phyloP scores from a whole-genome alignment of 2,888 invertebrate species.

The Gnatocerus cornutus region DNA sequence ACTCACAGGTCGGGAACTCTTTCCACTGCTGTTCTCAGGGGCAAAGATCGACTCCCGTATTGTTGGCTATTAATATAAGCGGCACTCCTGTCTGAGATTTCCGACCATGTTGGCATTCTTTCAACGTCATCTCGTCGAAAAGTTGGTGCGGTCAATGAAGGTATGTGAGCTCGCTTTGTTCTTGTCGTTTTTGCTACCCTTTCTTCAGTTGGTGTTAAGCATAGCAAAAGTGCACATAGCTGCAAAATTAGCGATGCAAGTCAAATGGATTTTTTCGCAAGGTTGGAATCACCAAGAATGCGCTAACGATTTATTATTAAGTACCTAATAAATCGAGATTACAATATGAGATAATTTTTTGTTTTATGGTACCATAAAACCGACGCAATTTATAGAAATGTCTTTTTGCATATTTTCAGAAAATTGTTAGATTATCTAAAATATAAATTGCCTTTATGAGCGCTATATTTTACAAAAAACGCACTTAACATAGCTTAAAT shows the following conservation, averaged over 20 bases:
- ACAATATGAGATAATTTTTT: too few species aligned
- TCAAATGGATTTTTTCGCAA: too few species aligned
- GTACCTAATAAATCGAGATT: too few species aligned
- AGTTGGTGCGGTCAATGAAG: slow-evolving; percentile 61
- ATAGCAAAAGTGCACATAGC: slow-evolving; percentile 60
- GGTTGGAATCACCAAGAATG: too few species aligned
- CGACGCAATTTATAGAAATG: too few species aligned
- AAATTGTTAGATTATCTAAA: too few species aligned
- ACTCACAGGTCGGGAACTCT: slow-evolving; percentile 75
- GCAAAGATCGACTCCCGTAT: slow-evolving; percentile 72
- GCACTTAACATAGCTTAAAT: too few species aligned
- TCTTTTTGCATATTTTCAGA: not conserved
- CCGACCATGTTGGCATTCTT: slow-evolving; percentile 63
- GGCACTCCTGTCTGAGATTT: slow-evolving; percentile 57
- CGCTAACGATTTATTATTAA: too few species aligned
- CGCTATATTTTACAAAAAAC: too few species aligned
- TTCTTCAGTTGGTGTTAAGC: slow-evolving; percentile 61
- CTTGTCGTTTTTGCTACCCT: slow-evolving; percentile 48
- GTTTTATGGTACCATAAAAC: too few species aligned
- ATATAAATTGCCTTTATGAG: too few species aligned
- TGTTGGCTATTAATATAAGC: slow-evolving; percentile 60
- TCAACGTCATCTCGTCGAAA: slow-evolving; percentile 72
- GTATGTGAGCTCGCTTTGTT: slow-evolving; percentile 61
- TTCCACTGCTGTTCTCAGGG: slow-evolving; percentile 85
- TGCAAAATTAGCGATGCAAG: too few species aligned